Evolutionary conservation across 2,113 vertebrate species (phyloP).

Genomic region (Microtus richardsoni): DNA sequence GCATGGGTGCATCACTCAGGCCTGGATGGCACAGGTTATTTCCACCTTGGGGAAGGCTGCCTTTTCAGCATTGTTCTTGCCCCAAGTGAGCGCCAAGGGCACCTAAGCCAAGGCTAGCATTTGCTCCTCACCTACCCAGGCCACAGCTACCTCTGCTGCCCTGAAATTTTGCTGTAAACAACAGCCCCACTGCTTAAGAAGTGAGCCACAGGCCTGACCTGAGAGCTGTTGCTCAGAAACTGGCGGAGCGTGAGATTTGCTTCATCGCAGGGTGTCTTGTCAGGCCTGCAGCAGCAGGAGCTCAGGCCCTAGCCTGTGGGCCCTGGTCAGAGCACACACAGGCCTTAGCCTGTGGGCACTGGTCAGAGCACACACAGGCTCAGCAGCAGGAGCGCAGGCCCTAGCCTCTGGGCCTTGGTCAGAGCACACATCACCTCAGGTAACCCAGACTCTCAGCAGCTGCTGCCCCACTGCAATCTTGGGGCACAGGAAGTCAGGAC

Average conservation of each 20-base stretch:
- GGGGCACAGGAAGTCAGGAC: not conserved
- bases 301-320: not conserved
- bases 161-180: not conserved
- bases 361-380: too few species aligned
- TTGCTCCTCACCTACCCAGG: not conserved
- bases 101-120: not conserved
- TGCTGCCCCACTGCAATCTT: accelerated
- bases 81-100: not conserved
- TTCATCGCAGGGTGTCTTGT: not conserved
- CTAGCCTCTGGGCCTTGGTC: too few species aligned
- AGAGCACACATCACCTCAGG: not conserved
- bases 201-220: conserved; percentile 1
- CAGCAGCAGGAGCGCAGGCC: too few species aligned
- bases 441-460: not conserved
- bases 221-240: not conserved
- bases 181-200: not conserved
- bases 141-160: not conserved
- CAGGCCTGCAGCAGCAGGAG: not conserved
- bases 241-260: not conserved
- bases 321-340: too few species aligned
- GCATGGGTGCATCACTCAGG: not conserved
- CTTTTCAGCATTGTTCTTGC: not conserved
- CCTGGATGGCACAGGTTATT: not conserved
- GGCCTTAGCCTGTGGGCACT: too few species aligned
- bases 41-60: not conserved